Conservation (phyloP, 2,113 vertebrate species). For the Mellivora capensis region DNA sequence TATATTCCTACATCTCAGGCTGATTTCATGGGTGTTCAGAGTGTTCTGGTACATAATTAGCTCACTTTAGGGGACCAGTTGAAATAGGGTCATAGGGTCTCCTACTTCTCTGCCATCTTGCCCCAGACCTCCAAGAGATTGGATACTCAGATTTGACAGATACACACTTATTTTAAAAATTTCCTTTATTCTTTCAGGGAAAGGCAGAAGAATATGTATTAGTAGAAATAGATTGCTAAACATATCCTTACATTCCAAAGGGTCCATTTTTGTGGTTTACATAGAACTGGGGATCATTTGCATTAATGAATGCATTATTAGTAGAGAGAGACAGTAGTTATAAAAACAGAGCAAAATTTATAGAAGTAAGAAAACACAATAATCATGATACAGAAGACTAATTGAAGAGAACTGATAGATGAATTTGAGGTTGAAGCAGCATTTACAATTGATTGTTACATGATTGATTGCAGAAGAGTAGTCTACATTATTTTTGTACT, state of each 20-base stretch:
- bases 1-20: too few species aligned
- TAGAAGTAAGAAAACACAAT: not conserved
- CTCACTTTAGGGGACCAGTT: too few species aligned
- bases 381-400: not conserved
- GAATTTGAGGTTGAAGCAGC: not conserved
- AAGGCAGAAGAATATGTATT: not conserved
- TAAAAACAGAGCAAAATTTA: not conserved
- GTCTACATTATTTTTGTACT: not conserved
- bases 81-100: too few species aligned
- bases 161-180: not conserved
- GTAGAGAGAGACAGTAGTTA: not conserved
- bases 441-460: not conserved
- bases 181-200: not conserved
- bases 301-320: not conserved
- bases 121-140: not conserved
- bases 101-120: too few species aligned
- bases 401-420: not conserved
- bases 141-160: not conserved
- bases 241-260: not conserved
- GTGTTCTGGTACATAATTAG: too few species aligned
- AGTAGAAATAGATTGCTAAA: not conserved
- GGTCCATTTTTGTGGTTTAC: not conserved
- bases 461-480: not conserved
- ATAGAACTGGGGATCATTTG: not conserved
- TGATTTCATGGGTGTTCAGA: too few species aligned